These are phyloP conservation scores for Hypena proboscidalis DNA, from an alignment of 2,888 invertebrate genomes.

Conservation along the genomic window DNA sequence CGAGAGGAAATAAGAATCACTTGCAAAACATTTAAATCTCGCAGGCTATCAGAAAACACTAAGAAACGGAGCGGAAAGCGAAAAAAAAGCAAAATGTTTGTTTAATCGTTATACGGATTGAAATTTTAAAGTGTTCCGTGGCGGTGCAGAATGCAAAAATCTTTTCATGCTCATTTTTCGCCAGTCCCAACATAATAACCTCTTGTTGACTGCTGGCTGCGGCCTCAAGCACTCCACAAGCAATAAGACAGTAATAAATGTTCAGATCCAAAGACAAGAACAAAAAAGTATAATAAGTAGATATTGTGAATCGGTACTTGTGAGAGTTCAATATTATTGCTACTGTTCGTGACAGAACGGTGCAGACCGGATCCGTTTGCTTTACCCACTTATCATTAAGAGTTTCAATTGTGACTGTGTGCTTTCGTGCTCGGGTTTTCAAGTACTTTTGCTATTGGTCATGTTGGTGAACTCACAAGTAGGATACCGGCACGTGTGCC, in stretches of 20 bases:
- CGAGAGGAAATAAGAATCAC: neutral
- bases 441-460: slow-evolving; percentile 30
- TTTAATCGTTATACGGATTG: slow-evolving; percentile 46
- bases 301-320: slow-evolving; percentile 76
- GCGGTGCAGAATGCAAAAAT: slow-evolving; percentile 66
- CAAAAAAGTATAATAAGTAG: slow-evolving; percentile 79
- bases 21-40: neutral
- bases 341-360: slow-evolving; percentile 52
- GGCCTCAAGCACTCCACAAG: slow-evolving; percentile 76
- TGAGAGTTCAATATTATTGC: slow-evolving; percentile 74
- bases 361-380: slow-evolving; percentile 54
- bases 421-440: slow-evolving; percentile 43
- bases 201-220: slow-evolving; percentile 76
- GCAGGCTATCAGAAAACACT: slow-evolving; percentile 21
- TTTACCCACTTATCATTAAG: slow-evolving; percentile 54
- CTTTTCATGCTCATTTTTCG: slow-evolving; percentile 78
- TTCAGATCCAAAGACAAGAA: slow-evolving; percentile 76
- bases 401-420: slow-evolving; percentile 48
- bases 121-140: slow-evolving; percentile 52
- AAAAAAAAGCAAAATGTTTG: slow-evolving; percentile 37
- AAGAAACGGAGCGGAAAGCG: neutral
- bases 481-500: slow-evolving; percentile 2
- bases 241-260: slow-evolving; percentile 85
- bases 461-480: slow-evolving; percentile 12
- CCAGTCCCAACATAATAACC: slow-evolving; percentile 82